Conservation (phyloP, 2,797 vertebrate species). For the Mus spretus region DNA sequence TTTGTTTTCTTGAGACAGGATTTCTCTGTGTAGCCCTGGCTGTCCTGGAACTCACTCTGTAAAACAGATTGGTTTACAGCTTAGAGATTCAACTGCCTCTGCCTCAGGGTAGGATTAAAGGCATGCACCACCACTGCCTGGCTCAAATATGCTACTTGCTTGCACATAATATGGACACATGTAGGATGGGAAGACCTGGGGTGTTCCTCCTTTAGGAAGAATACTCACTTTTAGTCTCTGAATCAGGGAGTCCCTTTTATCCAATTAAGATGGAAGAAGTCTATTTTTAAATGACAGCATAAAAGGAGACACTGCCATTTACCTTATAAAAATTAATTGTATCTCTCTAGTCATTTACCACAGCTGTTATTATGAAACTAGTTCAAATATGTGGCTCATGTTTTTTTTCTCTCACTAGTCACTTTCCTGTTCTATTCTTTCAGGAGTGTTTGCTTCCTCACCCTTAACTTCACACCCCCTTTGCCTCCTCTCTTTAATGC, state of each 20-base stretch:
- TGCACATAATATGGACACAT: neutral
- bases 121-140: neutral
- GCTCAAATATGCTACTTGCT: neutral
- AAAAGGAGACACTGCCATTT: constrained; percentile 3
- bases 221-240: constrained; percentile 6
- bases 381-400: neutral
- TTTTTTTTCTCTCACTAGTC: constrained; percentile 2
- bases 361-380: constrained; percentile 61
- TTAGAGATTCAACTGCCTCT: neutral
- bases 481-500: constrained; percentile 47
- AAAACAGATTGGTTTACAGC: neutral
- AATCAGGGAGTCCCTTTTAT: neutral
- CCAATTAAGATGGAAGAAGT: constrained; percentile 62
- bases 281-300: constrained; percentile 42
- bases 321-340: neutral
- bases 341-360: constrained; percentile 18
- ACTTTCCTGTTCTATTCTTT: constrained; percentile 30
- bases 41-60: neutral
- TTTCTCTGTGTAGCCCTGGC: neutral
- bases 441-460: constrained; percentile 38
- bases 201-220: neutral
- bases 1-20: neutral
- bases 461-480: constrained; percentile 41
- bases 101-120: neutral
- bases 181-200: neutral